These are phyloP conservation scores for Orthonychiurus folsomi DNA, from an alignment of 2,888 invertebrate species.

Conservation along the genomic window DNA sequence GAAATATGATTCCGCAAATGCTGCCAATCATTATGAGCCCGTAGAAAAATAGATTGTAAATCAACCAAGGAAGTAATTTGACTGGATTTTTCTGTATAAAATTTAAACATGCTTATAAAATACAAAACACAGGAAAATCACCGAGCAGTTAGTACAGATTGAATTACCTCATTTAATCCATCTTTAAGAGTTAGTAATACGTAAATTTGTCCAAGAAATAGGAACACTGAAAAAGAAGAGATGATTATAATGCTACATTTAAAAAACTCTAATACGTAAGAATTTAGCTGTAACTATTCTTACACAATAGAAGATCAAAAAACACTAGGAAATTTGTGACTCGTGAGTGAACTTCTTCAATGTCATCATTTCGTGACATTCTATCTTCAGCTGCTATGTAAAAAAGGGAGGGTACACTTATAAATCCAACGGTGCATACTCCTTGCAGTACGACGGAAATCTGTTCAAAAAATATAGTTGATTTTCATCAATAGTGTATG, in stretches of 20 bases:
- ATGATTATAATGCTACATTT: background rate
- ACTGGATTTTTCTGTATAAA: background rate
- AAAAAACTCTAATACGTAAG: background rate
- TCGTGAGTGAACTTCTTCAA: background rate
- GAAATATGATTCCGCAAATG: background rate
- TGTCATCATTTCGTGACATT: background rate
- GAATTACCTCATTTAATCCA: background rate
- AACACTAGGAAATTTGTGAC: background rate
- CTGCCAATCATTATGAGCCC: background rate
- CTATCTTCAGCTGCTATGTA: background rate
- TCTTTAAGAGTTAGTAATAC: background rate
- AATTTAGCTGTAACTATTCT: background rate
- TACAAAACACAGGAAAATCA: too few relatives aligned
- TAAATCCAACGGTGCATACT: background rate
- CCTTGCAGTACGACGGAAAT: background rate
- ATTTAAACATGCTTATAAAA: too few relatives aligned
- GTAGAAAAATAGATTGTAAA: background rate
- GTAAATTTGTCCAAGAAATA: background rate
- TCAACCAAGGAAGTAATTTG: background rate
- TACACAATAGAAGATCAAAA: background rate
- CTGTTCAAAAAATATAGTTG: background rate
- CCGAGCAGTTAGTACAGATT: too few relatives aligned
- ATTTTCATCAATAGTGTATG: background rate
- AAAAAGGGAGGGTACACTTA: background rate
- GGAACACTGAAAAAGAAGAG: background rate